A percentile compares a stretch with the other conserved stretches of the same genome.
phyloP scores from a whole-genome alignment of 1,140 invertebrate species.

The Limonius californicus region DNA sequence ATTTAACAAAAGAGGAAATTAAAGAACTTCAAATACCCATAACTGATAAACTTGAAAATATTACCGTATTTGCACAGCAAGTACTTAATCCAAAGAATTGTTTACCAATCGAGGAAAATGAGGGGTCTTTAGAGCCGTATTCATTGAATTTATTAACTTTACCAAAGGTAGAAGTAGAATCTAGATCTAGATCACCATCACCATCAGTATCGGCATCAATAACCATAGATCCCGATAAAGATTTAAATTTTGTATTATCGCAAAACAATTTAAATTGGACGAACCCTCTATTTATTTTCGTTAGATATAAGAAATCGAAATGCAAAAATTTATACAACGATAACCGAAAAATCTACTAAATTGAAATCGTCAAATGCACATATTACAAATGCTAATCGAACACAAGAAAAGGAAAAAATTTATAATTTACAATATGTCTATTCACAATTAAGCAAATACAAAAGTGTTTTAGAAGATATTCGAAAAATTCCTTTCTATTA shows the following conservation, averaged over 20 bases:
- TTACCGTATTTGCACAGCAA: too few relatives aligned
- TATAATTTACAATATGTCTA: constrained; percentile 18
- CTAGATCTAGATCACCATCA: too few relatives aligned
- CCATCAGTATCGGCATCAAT: neutral
- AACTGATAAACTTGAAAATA: too few relatives aligned
- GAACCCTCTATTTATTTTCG: constrained; percentile 21
- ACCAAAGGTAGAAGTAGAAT: too few relatives aligned
- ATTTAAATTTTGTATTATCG: constrained; percentile 23
- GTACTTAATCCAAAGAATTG: too few relatives aligned
- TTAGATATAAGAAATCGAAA: constrained; percentile 21
- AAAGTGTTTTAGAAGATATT: constrained; percentile 12
- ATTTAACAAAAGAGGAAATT: too few relatives aligned
- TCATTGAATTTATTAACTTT: too few relatives aligned
- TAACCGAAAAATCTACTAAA: constrained; percentile 18
- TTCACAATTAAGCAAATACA: constrained; percentile 21
- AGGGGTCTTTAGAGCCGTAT: too few relatives aligned
- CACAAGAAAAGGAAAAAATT: constrained; percentile 20
- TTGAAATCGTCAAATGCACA: constrained; percentile 20
- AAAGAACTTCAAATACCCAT: too few relatives aligned
- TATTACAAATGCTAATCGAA: too few relatives aligned
- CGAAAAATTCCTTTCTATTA: too few relatives aligned
- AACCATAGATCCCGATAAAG: constrained; percentile 12
- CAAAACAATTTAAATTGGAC: constrained; percentile 21
- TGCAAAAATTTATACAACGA: constrained; percentile 20
- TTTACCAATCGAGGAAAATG: too few relatives aligned